A percentile compares a stretch with the other conserved stretches of the same genome.
Conservation (phyloP, 1,140 invertebrate genomes). For the Trissolcus basalis region DNA sequence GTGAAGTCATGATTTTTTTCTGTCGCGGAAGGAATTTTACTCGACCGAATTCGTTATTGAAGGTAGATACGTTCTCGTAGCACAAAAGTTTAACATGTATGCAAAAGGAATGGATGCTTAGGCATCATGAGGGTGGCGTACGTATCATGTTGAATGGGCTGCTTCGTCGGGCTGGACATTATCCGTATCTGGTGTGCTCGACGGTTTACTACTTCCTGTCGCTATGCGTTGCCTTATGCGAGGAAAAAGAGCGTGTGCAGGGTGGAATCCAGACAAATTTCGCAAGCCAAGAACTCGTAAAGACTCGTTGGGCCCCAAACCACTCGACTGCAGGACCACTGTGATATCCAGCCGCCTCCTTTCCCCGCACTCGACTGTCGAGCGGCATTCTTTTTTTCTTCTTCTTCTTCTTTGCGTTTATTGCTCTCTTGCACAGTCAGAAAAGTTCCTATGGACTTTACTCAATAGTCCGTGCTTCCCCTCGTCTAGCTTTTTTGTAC, state of each 20-base stretch:
- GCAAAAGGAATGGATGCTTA: conserved; percentile 35
- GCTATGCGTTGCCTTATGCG: conserved; percentile 41
- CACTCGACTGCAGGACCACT: conserved; percentile 22
- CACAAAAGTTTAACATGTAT: conserved; percentile 2
- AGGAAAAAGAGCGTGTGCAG: conserved; percentile 51
- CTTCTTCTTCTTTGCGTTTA: conserved; percentile 42
- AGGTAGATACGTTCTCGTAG: background rate
- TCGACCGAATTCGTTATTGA: too few species aligned
- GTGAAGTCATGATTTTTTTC: too few species aligned
- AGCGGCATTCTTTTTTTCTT: conserved; percentile 22
- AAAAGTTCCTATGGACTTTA: conserved; percentile 72
- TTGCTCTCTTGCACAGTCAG: conserved; percentile 55
- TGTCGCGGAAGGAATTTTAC: too few species aligned
- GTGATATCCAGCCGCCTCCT: conserved; percentile 44
- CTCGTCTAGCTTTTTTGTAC: conserved; percentile 58
- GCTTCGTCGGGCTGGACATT: conserved; percentile 37
- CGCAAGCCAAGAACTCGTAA: conserved; percentile 73
- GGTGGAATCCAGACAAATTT: conserved; percentile 71
- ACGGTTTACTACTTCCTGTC: conserved; percentile 69
- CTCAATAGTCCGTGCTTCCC: conserved; percentile 66
- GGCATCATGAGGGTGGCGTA: conserved; percentile 32
- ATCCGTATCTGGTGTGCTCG: conserved; percentile 51
- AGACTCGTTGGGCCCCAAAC: conserved; percentile 55
- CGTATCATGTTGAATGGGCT: conserved; percentile 33
- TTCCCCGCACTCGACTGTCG: conserved; percentile 37